These are phyloP conservation scores for Nannoperca australis DNA, from an alignment of 2,797 vertebrate genomes.

Conservation along the genomic window DNA sequence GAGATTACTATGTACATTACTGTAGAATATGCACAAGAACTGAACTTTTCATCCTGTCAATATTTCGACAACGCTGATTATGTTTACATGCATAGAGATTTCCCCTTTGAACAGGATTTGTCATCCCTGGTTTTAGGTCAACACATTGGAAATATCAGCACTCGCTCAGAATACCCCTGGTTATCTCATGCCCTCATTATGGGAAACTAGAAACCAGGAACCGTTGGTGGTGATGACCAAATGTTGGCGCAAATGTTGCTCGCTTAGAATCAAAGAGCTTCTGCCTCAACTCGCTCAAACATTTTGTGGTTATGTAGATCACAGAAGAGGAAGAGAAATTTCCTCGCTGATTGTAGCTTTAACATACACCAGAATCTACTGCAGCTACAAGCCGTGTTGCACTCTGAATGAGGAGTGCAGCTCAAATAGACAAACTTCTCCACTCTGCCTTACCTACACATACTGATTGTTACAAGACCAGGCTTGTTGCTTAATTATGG, in stretches of 20 bases:
- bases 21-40: constrained; percentile 20
- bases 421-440: constrained; percentile 36
- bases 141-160: constrained; percentile 61
- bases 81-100: constrained; percentile 69
- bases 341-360: constrained; percentile 59
- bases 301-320: constrained; percentile 66
- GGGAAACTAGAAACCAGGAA: constrained; percentile 61
- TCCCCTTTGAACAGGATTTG: constrained; percentile 53
- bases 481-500: constrained; percentile 36
- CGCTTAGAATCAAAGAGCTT: constrained; percentile 54
- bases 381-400: constrained; percentile 27
- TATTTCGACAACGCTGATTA: constrained; percentile 71
- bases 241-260: constrained; percentile 32
- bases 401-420: constrained; percentile 28
- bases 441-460: constrained; percentile 13
- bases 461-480: constrained; percentile 27
- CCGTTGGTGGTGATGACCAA: constrained; percentile 51
- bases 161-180: constrained; percentile 48
- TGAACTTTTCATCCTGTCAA: constrained; percentile 63
- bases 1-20: constrained; percentile 40
- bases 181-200: constrained; percentile 56
- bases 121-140: constrained; percentile 51
- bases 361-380: constrained; percentile 36
- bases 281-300: constrained; percentile 39
- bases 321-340: constrained; percentile 63